Base-by-base conservation (phyloP, 2,888 invertebrate genomes). In the Caenorhabditis sinica region DNA sequence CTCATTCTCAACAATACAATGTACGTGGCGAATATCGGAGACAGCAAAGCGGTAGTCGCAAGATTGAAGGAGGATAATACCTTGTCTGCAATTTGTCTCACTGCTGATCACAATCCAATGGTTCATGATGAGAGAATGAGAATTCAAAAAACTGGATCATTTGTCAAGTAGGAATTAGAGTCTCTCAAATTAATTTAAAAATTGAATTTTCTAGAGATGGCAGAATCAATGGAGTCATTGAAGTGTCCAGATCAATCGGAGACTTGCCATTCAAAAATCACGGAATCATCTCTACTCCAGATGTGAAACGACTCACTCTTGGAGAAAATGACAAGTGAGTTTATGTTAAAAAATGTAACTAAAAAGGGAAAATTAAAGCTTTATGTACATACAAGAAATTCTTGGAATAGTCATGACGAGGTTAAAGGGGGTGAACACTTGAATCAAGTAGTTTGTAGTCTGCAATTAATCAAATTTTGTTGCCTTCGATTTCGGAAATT, bases 171-270 rank as follows among this genome's bases (percentile, higher is more conserved):
- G 17, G 43, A 88, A 82, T 49, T 45, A 2, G 43, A 23, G 17
- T 20, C 8, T 36, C n/a, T 36, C 25, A 17, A 1, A 6, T n/a
- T 2, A 30, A 20, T 28, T 15, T 53, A 0, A 30, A 43, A 9
- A 61, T 45, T 4, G 1, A 20, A 11, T 65, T 53, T 2, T 40
- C 13, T 40, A 93, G 93, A 85, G 93, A 93, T 84, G 93, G 93
- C 8, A 89, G 93, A 53, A 90, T 93, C 3, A 90, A 93, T 86
- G 93, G 93, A 36, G 87, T 93, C 2, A 89, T 94, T 71, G 94
- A 94, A 90, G 94, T 94, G 43, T 94, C 94, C 2, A 91, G 94
- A 23, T 94, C 94, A 4, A 93, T 94, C 45, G 94, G 94, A 13
- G 94, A 94, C 89, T 94, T 94, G 1, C 94, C 93, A 53, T 94